These are phyloP conservation scores for Apodemus sylvaticus DNA, from an alignment of 2,113 vertebrate species.

Conservation along the genomic window DNA sequence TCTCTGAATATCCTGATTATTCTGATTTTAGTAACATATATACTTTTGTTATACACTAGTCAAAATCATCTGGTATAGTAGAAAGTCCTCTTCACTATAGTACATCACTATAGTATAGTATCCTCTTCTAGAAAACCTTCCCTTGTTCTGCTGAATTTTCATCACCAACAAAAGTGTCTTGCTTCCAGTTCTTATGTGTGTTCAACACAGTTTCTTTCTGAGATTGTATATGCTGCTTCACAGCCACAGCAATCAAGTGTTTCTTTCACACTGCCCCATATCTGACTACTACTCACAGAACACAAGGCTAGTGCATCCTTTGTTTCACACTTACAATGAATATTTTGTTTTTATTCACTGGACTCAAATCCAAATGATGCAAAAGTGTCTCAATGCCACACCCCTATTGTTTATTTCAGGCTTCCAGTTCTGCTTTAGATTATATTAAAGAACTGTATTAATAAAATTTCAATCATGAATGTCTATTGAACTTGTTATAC, in stretches of 20 bases:
- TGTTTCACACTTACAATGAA: conserved; percentile 42
- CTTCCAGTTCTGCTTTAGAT: background rate
- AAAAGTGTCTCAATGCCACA: background rate
- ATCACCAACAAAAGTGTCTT: conserved; percentile 18
- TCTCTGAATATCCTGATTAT: background rate
- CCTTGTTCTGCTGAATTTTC: conserved; percentile 22
- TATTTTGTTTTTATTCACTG: conserved; percentile 48
- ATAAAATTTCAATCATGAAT: conserved; percentile 5
- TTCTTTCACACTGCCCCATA: background rate
- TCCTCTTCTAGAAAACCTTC: background rate
- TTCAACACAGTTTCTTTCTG: background rate
- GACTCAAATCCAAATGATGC: background rate
- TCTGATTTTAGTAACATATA: conserved; percentile 42
- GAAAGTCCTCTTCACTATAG: background rate
- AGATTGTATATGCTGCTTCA: background rate
- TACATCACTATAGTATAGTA: background rate
- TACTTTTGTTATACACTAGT: background rate
- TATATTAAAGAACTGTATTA: background rate
- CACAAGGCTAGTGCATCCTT: background rate
- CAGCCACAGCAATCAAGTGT: background rate
- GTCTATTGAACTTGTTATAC: background rate
- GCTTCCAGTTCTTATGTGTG: background rate
- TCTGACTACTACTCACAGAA: background rate
- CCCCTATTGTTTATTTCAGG: background rate
- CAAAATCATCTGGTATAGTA: background rate